Conservation (phyloP, 2,888 invertebrate genomes). For the Stegana nigrithorax region DNA sequence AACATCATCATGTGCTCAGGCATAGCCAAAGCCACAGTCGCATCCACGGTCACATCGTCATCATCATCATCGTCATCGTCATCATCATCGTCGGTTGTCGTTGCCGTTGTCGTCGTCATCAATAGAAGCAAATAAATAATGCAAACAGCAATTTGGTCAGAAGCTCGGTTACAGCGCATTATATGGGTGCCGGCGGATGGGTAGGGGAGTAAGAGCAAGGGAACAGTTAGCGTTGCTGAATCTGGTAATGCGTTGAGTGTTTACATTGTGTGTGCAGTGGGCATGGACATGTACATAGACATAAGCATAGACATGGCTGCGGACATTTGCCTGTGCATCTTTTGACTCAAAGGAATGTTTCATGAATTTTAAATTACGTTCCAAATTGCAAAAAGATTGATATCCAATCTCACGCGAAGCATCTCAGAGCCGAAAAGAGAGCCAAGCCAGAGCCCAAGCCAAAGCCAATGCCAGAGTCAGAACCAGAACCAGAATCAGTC, state of each 20-base stretch:
- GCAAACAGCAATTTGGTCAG: slow-evolving; percentile 60
- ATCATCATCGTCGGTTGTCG: not conserved
- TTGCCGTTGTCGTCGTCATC: not conserved
- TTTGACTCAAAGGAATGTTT: slow-evolving; percentile 64
- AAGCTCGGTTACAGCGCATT: slow-evolving; percentile 28
- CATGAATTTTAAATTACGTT: slow-evolving; percentile 66
- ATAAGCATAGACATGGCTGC: not conserved
- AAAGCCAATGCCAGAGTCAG: not conserved
- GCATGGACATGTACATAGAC: slow-evolving; percentile 9
- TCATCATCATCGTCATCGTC: not conserved
- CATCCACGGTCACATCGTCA: not conserved
- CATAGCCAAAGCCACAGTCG: no score
- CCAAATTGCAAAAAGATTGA: slow-evolving; percentile 66
- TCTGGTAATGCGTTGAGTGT: not conserved
- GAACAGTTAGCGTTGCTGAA: slow-evolving; percentile 3
- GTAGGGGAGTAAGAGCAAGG: slow-evolving; percentile 20
- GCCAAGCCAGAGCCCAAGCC: no score
- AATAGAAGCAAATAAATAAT: slow-evolving; percentile 57
- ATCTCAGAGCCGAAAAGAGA: slow-evolving; percentile 36
- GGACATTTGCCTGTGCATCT: slow-evolving; percentile 37
- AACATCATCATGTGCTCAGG: not conserved
- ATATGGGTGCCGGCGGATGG: no score
- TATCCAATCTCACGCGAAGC: slow-evolving; percentile 64
- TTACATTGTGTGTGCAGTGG: slow-evolving; percentile 19
- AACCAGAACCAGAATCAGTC: no score